phyloP scores from a whole-genome alignment of 1,140 invertebrate genomes.

The Cydia amplana region DNA sequence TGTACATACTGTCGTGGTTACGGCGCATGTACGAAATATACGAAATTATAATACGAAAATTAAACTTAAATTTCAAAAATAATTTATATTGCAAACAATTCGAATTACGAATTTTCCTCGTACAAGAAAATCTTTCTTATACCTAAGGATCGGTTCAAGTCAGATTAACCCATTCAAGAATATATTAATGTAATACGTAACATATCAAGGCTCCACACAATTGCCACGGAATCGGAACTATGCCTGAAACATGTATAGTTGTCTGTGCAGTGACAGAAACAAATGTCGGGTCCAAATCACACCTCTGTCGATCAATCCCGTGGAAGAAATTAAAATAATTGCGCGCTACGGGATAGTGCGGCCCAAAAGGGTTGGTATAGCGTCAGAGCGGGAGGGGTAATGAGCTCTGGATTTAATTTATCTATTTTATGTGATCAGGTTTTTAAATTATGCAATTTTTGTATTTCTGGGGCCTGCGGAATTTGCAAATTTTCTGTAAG shows the following conservation, averaged over 20 bases:
- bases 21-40: too few species aligned
- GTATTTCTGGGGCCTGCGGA: too few species aligned
- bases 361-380: conserved; percentile 45
- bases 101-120: too few species aligned
- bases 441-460: too few species aligned
- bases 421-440: not conserved
- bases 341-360: conserved; percentile 49
- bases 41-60: too few species aligned
- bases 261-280: conserved; percentile 52
- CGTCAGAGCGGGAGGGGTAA: conserved; percentile 1
- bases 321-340: conserved; percentile 74
- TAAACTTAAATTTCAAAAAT: too few species aligned
- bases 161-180: not conserved
- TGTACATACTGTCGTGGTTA: too few species aligned
- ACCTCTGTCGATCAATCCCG: conserved; percentile 67
- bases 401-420: not conserved
- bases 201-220: conserved; percentile 37
- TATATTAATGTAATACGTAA: not conserved
- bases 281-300: conserved; percentile 63
- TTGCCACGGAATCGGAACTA: conserved; percentile 36
- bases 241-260: conserved; percentile 43
- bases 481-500: too few species aligned
- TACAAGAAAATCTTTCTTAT: too few species aligned
- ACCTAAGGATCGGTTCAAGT: not conserved
- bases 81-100: too few species aligned